Evolutionary conservation across 2,888 invertebrate genomes (phyloP).

Genomic region (Philhelius pedissequus): DNA sequence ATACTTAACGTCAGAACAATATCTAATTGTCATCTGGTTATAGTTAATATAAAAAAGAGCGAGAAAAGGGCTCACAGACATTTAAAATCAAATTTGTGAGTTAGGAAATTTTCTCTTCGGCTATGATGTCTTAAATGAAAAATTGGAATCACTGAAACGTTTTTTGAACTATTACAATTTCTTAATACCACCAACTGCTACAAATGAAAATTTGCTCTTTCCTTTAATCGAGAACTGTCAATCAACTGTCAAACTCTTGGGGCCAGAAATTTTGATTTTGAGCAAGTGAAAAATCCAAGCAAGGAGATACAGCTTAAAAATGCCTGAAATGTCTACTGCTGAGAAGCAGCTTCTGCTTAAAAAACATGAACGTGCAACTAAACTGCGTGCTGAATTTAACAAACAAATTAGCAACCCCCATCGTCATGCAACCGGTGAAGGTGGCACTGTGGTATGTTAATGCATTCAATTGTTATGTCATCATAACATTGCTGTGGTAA

Average conservation of each 20-base stretch:
- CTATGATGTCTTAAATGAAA: no score
- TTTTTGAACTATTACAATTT: neutral
- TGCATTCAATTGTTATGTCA: slow-evolving; percentile 76
- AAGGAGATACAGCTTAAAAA: neutral
- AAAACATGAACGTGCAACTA: slow-evolving; percentile 75
- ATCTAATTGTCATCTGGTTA: no score
- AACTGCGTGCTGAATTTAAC: slow-evolving; percentile 83
- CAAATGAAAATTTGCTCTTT: neutral
- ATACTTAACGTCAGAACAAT: no score
- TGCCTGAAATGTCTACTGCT: slow-evolving; percentile 70
- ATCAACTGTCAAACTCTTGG: neutral
- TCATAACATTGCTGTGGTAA: slow-evolving; percentile 69
- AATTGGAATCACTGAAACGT: neutral
- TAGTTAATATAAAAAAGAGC: no score
- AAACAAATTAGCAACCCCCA: slow-evolving; percentile 86
- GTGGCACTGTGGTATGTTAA: slow-evolving; percentile 85
- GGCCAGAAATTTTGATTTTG: neutral
- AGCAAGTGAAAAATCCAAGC: neutral
- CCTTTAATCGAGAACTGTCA: neutral
- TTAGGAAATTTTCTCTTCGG: no score
- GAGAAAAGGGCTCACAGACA: no score
- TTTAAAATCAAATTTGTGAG: no score
- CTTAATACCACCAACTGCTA: neutral
- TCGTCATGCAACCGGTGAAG: slow-evolving; percentile 83
- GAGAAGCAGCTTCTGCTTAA: slow-evolving; percentile 73